These are phyloP conservation scores for Acanthopagrus latus DNA, from an alignment of 2,797 vertebrate genomes.

Conservation along the genomic window DNA sequence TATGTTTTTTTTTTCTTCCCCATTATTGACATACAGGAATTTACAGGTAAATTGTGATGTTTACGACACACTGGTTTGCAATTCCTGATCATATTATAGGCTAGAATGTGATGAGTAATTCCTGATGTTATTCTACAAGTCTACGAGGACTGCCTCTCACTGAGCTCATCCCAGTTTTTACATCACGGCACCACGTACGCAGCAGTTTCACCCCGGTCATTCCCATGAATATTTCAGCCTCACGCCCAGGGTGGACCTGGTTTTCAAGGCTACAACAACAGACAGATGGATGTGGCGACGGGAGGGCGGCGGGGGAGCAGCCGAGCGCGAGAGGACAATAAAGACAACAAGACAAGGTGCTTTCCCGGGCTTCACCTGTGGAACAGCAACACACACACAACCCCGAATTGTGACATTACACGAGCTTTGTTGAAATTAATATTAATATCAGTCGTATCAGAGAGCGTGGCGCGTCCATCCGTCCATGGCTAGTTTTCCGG, in stretches of 20 bases:
- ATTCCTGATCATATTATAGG: background rate
- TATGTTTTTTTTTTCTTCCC: background rate
- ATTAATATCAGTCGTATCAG: background rate
- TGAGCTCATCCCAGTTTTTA: conserved; percentile 2
- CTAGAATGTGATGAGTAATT: background rate
- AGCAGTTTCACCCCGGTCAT: background rate
- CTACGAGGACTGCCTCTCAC: background rate
- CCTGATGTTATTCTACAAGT: background rate
- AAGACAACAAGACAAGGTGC: conserved; percentile 36
- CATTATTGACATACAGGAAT: background rate
- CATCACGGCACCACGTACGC: conserved; percentile 28
- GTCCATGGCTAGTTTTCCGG: background rate
- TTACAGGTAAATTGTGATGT: background rate
- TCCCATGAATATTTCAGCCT: conserved; percentile 61
- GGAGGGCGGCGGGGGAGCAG: conserved; percentile 45
- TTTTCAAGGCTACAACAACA: conserved; percentile 54
- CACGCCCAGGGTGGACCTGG: conserved; percentile 32
- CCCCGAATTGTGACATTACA: background rate
- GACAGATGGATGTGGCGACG: conserved; percentile 59
- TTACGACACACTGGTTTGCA: background rate
- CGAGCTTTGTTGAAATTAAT: background rate
- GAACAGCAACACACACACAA: background rate
- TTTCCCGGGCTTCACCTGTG: conserved; percentile 25
- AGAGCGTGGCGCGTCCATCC: no score
- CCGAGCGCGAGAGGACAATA: conserved; percentile 8